Evolutionary conservation across 1,140 invertebrate species (phyloP).

Genomic region (Tyrophagus putrescentiae): DNA sequence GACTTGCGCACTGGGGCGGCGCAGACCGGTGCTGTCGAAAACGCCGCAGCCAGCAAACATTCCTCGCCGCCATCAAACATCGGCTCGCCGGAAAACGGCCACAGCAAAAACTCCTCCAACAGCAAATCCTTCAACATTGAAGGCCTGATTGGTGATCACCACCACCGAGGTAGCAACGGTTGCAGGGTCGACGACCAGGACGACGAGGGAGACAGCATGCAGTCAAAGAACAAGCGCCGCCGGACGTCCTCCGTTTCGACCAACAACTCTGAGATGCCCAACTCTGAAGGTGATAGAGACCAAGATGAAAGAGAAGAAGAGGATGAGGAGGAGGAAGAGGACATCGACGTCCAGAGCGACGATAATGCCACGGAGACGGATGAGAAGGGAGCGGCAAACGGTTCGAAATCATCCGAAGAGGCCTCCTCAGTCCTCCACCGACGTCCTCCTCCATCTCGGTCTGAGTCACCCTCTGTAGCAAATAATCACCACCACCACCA

Average conservation of each 20-base stretch:
- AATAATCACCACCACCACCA: background rate
- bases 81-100: too few species aligned
- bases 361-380: constrained; percentile 6
- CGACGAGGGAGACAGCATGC: too few species aligned
- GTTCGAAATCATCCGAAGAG: too few species aligned
- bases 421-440: too few species aligned
- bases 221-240: background rate
- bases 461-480: too few species aligned
- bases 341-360: background rate
- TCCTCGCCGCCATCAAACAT: too few species aligned
- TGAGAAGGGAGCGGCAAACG: too few species aligned
- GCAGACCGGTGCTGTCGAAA: background rate
- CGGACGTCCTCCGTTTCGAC: background rate
- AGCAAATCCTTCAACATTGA: constrained; percentile 7
- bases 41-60: background rate
- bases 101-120: background rate
- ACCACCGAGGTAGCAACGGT: too few species aligned
- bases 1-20: background rate
- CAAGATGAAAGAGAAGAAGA: constrained; percentile 7
- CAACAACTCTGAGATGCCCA: background rate
- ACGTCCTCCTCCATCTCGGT: too few species aligned
- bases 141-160: background rate
- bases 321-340: too few species aligned
- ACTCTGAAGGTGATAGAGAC: background rate
- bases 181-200: too few species aligned